These are phyloP conservation scores for Heliconius ismenius DNA, from an alignment of 2,888 invertebrate species.

Conservation along the genomic window DNA sequence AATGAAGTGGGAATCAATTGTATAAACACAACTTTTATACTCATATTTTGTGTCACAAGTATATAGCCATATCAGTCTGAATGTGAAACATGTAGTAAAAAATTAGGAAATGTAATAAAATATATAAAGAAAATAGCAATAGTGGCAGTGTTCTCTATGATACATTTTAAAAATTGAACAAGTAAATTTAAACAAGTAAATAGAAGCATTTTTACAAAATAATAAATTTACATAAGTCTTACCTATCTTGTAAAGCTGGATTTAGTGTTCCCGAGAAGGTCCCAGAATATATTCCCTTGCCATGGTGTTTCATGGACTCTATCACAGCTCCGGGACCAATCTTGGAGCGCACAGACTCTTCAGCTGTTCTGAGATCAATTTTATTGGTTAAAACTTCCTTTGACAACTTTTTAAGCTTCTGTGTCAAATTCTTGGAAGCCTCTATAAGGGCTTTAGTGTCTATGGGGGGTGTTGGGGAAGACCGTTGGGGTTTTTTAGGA, in stretches of 20 bases:
- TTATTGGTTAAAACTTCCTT: constrained; percentile 92
- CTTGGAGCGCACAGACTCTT: constrained; percentile 76
- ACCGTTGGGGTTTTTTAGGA: constrained; percentile 67
- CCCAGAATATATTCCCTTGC: constrained; percentile 97
- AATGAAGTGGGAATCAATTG: no score
- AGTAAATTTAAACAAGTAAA: not conserved
- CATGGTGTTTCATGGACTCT: constrained; percentile 95
- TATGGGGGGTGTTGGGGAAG: constrained; percentile 68
- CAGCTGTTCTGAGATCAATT: constrained; percentile 75
- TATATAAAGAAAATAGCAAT: no score
- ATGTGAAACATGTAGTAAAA: no score
- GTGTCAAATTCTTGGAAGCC: constrained; percentile 94
- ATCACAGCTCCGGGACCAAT: constrained; percentile 88
- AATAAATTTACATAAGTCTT: constrained; percentile 33
- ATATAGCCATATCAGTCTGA: no score
- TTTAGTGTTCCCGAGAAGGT: constrained; percentile 97
- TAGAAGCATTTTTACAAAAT: not conserved
- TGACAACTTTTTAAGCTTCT: constrained; percentile 93
- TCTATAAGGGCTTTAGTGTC: constrained; percentile 91
- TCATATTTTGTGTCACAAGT: no score
- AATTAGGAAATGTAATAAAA: no score
- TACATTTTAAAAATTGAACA: no score
- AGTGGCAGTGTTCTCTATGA: no score
- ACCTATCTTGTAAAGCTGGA: constrained; percentile 94
- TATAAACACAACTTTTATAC: no score